Evolutionary conservation across 2,113 vertebrate genomes (phyloP).

Genomic region (Sula dactylatra): DNA sequence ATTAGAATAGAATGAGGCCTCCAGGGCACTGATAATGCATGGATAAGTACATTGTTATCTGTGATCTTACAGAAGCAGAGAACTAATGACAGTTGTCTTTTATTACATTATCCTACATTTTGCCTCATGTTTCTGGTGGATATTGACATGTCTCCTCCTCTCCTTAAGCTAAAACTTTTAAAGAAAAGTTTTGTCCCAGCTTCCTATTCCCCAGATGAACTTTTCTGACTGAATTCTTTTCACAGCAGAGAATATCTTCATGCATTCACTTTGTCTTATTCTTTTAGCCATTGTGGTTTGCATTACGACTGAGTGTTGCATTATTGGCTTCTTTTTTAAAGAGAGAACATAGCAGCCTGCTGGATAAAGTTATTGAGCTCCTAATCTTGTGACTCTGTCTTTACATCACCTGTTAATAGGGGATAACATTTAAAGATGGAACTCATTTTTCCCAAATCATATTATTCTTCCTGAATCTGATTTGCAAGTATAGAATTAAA

Average conservation of each 20-base stretch:
- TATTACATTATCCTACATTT: background rate
- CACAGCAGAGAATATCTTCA: background rate
- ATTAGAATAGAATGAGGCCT: background rate
- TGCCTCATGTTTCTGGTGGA: background rate
- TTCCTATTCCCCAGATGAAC: background rate
- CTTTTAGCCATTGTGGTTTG: background rate
- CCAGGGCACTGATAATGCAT: background rate
- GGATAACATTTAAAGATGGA: background rate
- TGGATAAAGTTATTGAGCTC: background rate
- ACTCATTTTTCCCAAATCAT: background rate
- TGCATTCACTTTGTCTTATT: background rate
- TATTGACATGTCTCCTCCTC: background rate
- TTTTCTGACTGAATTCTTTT: background rate
- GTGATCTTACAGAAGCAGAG: background rate
- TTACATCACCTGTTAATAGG: background rate
- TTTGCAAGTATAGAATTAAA: background rate
- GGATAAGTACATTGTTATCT: background rate
- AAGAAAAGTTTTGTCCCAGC: background rate
- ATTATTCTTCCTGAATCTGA: background rate
- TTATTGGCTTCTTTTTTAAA: background rate
- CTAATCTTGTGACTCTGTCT: background rate
- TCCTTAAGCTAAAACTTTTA: background rate
- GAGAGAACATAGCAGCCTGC: background rate
- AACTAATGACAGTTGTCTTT: background rate
- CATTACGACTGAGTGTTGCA: background rate